Evolutionary conservation across 2,797 vertebrate genomes (phyloP).

Genomic region (Silurus lanzhouensis): DNA sequence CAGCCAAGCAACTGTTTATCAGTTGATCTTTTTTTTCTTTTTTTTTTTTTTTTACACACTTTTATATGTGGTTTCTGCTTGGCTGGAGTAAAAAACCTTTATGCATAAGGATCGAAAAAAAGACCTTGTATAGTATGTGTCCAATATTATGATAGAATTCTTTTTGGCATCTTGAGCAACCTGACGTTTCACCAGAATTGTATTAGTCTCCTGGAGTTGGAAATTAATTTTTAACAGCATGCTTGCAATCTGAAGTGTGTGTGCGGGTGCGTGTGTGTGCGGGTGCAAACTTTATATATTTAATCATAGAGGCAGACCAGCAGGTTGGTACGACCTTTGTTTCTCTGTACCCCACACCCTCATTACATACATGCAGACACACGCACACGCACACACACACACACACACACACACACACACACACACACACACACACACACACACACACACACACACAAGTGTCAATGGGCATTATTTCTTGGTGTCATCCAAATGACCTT

Average conservation of each 20-base stretch:
- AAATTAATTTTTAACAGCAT: background rate
- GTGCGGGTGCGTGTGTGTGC: background rate
- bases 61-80: background rate
- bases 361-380: background rate
- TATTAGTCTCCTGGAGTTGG: background rate
- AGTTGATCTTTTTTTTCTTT: background rate
- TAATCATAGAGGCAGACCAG: background rate
- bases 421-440: no score
- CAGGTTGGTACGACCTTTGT: background rate
- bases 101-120: background rate
- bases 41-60: background rate
- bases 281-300: constrained; percentile 4
- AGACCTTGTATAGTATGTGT: background rate
- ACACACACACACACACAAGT: background rate
- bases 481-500: background rate
- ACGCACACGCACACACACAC: no score
- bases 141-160: background rate
- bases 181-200: background rate
- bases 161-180: background rate
- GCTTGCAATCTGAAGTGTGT: background rate
- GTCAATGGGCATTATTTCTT: background rate
- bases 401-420: no score
- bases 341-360: background rate
- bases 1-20: background rate
- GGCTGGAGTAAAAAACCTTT: background rate